Percentiles rank a stretch among this genome's conserved stretches.
Evolutionary conservation across 1,140 invertebrate genomes (phyloP).

Genomic region (Drosophila sp.): DNA sequence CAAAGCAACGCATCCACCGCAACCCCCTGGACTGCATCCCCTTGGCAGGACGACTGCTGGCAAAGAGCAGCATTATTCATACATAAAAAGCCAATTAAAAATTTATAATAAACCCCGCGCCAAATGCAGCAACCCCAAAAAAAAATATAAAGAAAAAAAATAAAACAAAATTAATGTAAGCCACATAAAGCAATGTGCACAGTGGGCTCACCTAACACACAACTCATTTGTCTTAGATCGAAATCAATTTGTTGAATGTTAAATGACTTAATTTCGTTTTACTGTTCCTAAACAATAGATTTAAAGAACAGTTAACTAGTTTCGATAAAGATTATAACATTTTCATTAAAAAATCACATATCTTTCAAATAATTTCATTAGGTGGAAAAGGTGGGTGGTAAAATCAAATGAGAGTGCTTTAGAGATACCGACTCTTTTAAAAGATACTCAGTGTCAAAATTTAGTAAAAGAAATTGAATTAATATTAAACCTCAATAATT

Average conservation of each 20-base stretch:
- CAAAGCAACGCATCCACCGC: conserved; percentile 19
- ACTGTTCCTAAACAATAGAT: too few relatives aligned
- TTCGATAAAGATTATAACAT: too few relatives aligned
- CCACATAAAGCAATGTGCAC: conserved; percentile 45
- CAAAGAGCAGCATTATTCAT: conserved; percentile 74
- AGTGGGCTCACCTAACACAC: conserved; percentile 37
- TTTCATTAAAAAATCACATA: too few relatives aligned
- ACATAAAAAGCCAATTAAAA: conserved; percentile 83
- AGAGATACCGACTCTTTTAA: too few relatives aligned
- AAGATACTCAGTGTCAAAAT: too few relatives aligned
- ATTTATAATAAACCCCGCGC: conserved; percentile 81
- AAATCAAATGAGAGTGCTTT: too few relatives aligned
- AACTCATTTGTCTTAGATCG: too few relatives aligned
- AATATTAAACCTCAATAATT: too few relatives aligned
- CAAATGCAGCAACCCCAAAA: conserved; percentile 65
- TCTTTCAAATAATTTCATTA: too few relatives aligned
- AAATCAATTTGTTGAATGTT: not conserved
- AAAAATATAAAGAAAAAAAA: conserved; percentile 43
- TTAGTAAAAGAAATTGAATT: too few relatives aligned
- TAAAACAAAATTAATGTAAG: conserved; percentile 65
- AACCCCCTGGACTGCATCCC: conserved; percentile 48
- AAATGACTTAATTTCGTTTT: not conserved
- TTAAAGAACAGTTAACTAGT: too few relatives aligned
- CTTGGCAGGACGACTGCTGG: conserved; percentile 27
- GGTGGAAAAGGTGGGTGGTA: too few relatives aligned